A percentile compares a stretch with the other conserved stretches of the same genome.
Conservation (phyloP, 2,113 vertebrate genomes). For the Nesoenas mayeri region DNA sequence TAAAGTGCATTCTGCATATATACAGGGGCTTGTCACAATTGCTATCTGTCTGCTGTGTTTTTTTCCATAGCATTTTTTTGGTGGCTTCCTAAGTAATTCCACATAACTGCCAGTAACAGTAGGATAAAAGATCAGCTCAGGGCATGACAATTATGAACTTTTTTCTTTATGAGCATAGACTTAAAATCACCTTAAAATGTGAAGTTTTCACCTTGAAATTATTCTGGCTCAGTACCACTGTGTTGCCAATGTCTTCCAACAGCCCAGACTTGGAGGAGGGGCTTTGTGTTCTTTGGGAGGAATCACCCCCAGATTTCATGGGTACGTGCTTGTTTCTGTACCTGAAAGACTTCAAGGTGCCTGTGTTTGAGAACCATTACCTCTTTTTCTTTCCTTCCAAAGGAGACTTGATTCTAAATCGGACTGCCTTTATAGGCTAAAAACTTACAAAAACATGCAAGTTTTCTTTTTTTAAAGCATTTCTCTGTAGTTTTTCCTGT, state of each 20-base stretch:
- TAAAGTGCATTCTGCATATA: neutral
- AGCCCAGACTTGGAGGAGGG: neutral
- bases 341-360: neutral
- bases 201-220: neutral
- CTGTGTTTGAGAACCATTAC: neutral
- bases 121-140: neutral
- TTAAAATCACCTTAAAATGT: neutral
- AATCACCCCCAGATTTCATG: neutral
- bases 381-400: neutral
- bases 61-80: neutral
- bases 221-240: neutral
- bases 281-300: neutral
- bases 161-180: neutral
- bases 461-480: neutral
- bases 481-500: neutral
- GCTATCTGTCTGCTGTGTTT: too few relatives aligned
- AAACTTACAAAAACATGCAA: neutral
- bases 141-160: neutral
- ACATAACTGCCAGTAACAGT: neutral
- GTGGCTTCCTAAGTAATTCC: neutral
- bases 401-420: neutral
- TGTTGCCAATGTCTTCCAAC: neutral
- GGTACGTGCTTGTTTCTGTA: neutral
- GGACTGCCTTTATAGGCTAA: neutral
- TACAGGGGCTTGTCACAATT: neutral